phyloP scores from a whole-genome alignment of 2,888 invertebrate genomes.

The Gisinianus flammeolus region DNA sequence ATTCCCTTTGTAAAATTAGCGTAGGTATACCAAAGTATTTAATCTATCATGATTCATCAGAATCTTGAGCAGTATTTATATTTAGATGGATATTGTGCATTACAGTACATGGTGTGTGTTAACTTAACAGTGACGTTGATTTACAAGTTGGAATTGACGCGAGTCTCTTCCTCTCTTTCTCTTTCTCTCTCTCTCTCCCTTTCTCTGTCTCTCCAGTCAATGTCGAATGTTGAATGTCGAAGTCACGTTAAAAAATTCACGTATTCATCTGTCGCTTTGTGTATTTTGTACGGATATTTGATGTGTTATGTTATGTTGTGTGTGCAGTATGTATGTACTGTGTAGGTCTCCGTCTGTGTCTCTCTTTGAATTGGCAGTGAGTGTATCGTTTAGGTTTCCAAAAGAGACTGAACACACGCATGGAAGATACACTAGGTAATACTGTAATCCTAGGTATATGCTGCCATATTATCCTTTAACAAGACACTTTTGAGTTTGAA shows the following conservation, averaged over 20 bases:
- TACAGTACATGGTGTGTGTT: background rate
- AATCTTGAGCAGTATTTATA: background rate
- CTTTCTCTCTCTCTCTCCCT: background rate
- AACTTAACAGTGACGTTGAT: background rate
- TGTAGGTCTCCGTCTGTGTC: too few relatives aligned
- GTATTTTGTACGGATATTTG: too few relatives aligned
- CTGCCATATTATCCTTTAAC: too few relatives aligned
- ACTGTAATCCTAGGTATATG: too few relatives aligned
- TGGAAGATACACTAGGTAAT: too few relatives aligned
- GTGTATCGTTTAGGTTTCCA: background rate
- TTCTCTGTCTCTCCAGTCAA: background rate
- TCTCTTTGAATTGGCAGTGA: too few relatives aligned
- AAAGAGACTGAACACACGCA: background rate
- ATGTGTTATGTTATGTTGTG: too few relatives aligned
- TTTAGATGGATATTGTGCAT: too few relatives aligned
- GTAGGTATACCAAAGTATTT: background rate
- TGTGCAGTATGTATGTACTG: too few relatives aligned
- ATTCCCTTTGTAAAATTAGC: background rate
- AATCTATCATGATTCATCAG: background rate
- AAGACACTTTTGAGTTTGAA: slow-evolving; percentile 10
- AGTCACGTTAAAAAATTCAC: too few relatives aligned
- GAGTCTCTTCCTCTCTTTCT: background rate
- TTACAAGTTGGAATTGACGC: background rate
- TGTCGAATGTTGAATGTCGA: background rate
- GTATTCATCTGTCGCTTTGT: too few relatives aligned